These are phyloP conservation scores for Pteronura brasiliensis DNA, from an alignment of 2,113 vertebrate genomes.

Conservation along the genomic window DNA sequence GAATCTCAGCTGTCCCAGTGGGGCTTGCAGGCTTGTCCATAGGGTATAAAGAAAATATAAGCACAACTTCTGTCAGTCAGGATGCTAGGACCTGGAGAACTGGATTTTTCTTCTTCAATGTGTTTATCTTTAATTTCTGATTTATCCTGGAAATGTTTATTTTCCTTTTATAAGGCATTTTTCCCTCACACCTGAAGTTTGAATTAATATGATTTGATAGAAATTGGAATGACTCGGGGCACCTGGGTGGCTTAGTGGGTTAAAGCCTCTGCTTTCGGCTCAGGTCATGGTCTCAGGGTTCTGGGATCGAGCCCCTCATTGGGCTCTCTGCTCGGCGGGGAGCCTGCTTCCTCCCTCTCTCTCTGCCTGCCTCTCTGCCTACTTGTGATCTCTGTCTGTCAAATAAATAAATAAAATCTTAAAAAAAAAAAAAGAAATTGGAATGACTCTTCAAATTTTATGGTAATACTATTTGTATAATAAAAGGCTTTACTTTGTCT, in stretches of 20 bases:
- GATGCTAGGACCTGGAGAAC: conserved; percentile 22
- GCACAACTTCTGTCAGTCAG: conserved; percentile 30
- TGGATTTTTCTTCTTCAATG: conserved; percentile 29
- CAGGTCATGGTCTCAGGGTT: too few relatives aligned
- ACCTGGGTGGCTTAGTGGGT: too few relatives aligned
- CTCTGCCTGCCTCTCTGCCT: too few relatives aligned
- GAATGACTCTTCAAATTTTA: conserved; percentile 89
- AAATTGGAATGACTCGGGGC: conserved; percentile 88
- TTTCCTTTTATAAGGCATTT: conserved; percentile 79
- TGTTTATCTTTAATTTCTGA: conserved; percentile 13
- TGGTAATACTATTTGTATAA: conserved; percentile 83
- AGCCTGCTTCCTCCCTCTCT: too few relatives aligned
- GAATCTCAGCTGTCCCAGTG: conserved; percentile 45
- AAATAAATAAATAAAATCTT: too few relatives aligned
- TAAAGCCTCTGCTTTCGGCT: too few relatives aligned
- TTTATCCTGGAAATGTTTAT: conserved; percentile 44
- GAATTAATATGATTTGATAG: conserved; percentile 91
- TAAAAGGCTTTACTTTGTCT: conserved; percentile 80
- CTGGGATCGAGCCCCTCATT: too few relatives aligned
- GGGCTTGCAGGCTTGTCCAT: conserved; percentile 21
- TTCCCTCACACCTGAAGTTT: conserved; percentile 83
- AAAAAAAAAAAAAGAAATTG: too few relatives aligned
- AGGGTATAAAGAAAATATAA: not conserved
- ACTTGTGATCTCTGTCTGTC: too few relatives aligned
- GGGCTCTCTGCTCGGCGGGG: too few relatives aligned